Percentiles rank a stretch among this genome's conserved stretches.
These are phyloP conservation scores for Festucalex cinctus DNA, from an alignment of 2,113 vertebrate genomes.

Conservation along the genomic window DNA sequence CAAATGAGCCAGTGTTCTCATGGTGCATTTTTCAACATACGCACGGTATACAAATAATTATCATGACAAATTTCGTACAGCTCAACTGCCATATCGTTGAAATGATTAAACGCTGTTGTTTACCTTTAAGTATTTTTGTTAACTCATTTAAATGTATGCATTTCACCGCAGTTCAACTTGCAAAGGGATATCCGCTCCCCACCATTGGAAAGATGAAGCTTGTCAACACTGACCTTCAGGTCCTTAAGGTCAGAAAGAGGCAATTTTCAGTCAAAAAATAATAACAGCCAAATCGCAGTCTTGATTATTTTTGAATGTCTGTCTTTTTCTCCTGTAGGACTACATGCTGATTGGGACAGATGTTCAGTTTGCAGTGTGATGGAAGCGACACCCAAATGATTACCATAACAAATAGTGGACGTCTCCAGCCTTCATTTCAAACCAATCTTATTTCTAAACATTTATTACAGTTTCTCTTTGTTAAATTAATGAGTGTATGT, in stretches of 20 bases:
- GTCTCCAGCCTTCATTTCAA: background rate
- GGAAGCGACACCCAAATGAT: background rate
- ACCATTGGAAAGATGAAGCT: conserved; percentile 68
- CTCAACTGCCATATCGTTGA: background rate
- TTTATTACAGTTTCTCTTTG: background rate
- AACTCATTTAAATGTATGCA: background rate
- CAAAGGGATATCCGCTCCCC: conserved; percentile 71
- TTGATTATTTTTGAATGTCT: no score
- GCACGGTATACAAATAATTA: no score
- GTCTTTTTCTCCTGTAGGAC: conserved; percentile 46
- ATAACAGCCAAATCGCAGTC: background rate
- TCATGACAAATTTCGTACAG: background rate
- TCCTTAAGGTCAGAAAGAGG: conserved; percentile 63
- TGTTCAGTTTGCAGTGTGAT: conserved; percentile 54
- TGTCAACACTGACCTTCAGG: conserved; percentile 59
- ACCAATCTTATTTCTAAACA: background rate
- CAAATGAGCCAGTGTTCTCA: background rate
- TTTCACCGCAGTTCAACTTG: conserved; percentile 45
- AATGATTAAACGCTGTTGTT: background rate
- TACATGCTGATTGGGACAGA: conserved; percentile 72
- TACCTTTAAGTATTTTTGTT: background rate
- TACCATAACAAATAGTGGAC: background rate
- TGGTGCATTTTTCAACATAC: background rate
- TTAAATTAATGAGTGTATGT: no score
- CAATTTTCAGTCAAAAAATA: background rate